Conservation (phyloP, 2,888 invertebrate genomes). For the Ectropis crepuscularia region DNA sequence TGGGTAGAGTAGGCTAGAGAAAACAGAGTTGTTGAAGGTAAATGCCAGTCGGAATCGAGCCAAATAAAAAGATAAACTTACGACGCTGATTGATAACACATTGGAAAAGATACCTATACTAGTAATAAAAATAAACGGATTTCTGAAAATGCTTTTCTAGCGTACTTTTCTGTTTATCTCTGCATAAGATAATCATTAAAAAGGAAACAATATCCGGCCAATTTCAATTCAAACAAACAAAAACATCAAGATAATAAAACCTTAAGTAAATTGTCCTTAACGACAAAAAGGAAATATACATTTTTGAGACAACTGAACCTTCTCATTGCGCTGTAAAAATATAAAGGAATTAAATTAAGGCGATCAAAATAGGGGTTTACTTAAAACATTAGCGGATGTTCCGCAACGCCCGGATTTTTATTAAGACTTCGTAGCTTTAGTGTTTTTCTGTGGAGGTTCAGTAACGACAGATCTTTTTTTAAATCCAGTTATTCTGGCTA, state of each 20-base stretch:
- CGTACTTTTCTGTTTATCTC: no score
- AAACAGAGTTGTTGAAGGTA: no score
- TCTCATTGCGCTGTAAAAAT: slow-evolving; percentile 20
- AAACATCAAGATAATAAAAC: slow-evolving; percentile 9
- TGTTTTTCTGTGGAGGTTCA: no score
- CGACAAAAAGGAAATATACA: slow-evolving; percentile 14
- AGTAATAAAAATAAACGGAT: no score
- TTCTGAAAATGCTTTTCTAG: no score
- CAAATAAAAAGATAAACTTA: no score
- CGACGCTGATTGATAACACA: no score
- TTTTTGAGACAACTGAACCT: slow-evolving; percentile 10
- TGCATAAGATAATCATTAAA: neutral
- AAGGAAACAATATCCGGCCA: neutral
- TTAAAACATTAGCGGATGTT: slow-evolving; percentile 9
- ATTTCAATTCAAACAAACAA: slow-evolving; percentile 2
- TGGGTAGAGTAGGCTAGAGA: no score
- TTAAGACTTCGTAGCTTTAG: neutral
- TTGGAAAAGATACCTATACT: no score
- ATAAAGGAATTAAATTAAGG: slow-evolving; percentile 19
- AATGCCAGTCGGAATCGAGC: no score
- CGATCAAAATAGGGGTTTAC: slow-evolving; percentile 7
- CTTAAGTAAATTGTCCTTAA: slow-evolving; percentile 19
- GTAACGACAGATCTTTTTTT: no score
- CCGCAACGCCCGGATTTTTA: neutral
- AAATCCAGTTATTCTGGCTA: no score